These are phyloP conservation scores for Eupeodes luniger DNA, from an alignment of 2,888 invertebrate species.

Conservation along the genomic window DNA sequence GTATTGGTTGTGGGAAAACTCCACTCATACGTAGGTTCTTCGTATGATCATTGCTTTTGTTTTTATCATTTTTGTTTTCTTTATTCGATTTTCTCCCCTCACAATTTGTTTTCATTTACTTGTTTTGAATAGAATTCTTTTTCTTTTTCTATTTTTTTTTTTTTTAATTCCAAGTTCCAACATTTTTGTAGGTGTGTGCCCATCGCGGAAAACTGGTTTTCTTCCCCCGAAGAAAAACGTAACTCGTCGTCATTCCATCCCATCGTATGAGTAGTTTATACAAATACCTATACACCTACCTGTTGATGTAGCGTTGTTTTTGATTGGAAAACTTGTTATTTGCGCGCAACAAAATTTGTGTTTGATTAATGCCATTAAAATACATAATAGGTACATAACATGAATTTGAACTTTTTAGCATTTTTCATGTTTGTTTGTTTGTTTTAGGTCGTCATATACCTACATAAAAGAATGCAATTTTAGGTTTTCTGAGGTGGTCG, in stretches of 20 bases:
- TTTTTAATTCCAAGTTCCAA: too few species aligned
- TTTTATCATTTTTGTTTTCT: not conserved
- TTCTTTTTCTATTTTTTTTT: not conserved
- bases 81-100: not conserved
- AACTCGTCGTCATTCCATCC: slow-evolving; percentile 14
- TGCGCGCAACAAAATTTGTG: slow-evolving; percentile 47
- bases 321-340: slow-evolving; percentile 48
- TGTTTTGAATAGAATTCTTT: slow-evolving; percentile 8
- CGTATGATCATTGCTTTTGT: slow-evolving; percentile 33
- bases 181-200: slow-evolving; percentile 65
- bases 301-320: slow-evolving; percentile 20
- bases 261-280: too few species aligned
- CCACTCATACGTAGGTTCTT: not conserved
- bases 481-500: not conserved
- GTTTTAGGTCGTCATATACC: not conserved
- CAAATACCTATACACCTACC: not conserved
- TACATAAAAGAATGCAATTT: slow-evolving; percentile 18
- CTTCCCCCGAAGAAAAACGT: slow-evolving; percentile 43
- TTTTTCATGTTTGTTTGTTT: not conserved
- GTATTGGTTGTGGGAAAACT: slow-evolving; percentile 8
- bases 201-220: slow-evolving; percentile 71
- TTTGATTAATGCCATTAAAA: slow-evolving; percentile 34
- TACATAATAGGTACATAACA: not conserved
- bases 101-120: slow-evolving; percentile 40
- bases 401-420: slow-evolving; percentile 22